These are phyloP conservation scores for Epizoanthus illoricatus DNA, from an alignment of 92 coral and sea anemone species.

Conservation along the genomic window DNA sequence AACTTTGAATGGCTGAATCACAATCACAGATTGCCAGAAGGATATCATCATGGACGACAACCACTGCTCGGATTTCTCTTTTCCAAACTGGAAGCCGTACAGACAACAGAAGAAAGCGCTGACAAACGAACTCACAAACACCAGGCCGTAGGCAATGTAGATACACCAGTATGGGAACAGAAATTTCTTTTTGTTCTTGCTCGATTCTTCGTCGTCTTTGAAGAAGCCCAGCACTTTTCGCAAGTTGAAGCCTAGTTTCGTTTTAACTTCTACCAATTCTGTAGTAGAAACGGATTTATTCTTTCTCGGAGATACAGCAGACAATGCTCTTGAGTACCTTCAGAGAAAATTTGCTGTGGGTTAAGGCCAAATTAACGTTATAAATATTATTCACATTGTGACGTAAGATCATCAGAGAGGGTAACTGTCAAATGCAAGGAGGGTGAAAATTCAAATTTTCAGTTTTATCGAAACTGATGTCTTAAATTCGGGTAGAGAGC, in stretches of 20 bases:
- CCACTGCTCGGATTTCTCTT: conserved; percentile 85
- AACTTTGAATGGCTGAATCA: conserved; percentile 90
- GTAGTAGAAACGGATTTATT: conserved; percentile 6
- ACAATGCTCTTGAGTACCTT: conserved; percentile 4
- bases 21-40: conserved; percentile 81
- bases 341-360: neutral
- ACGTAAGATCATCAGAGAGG: no score
- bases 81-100: conserved; percentile 81
- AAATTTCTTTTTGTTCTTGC: conserved; percentile 58
- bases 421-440: no score
- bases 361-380: no score
- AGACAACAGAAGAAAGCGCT: conserved; percentile 69
- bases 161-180: conserved; percentile 88
- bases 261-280: conserved; percentile 10
- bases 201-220: conserved; percentile 50
- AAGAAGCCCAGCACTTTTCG: conserved; percentile 39
- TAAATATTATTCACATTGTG: no score
- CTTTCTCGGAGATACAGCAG: neutral
- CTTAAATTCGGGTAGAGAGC: no score
- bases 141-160: conserved; percentile 74
- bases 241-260: conserved; percentile 31
- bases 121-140: conserved; percentile 56
- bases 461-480: no score
- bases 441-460: no score
- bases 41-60: conserved; percentile 84